Evolutionary conservation across 2,888 invertebrate genomes (phyloP).

Genomic region (Eilema depressum): DNA sequence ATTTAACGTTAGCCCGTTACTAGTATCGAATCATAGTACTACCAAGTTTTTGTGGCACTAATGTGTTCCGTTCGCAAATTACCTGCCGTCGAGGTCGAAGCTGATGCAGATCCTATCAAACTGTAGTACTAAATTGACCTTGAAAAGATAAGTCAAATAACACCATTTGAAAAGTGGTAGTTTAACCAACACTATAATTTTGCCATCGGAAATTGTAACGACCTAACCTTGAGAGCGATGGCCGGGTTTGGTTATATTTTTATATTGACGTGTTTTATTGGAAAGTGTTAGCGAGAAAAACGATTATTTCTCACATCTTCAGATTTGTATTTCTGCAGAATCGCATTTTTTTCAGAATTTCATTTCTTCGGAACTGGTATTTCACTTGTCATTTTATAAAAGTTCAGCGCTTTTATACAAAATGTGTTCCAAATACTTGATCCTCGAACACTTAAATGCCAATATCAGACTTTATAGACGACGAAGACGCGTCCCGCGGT

Average conservation of each 20-base stretch:
- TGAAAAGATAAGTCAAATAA: conserved; percentile 21
- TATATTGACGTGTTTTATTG: neutral
- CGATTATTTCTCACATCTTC: too few species aligned
- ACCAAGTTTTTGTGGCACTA: conserved; percentile 17
- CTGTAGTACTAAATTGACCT: conserved; percentile 19
- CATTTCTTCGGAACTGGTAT: too few species aligned
- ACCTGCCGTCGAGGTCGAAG: conserved; percentile 21
- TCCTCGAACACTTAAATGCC: too few species aligned
- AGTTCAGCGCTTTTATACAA: too few species aligned
- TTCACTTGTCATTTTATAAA: too few species aligned
- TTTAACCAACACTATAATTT: neutral
- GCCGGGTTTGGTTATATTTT: neutral
- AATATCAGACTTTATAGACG: too few species aligned
- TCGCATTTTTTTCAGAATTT: too few species aligned
- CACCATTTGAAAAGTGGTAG: conserved; percentile 3
- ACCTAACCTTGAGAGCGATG: neutral
- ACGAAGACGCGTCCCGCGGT: too few species aligned
- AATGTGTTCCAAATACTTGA: too few species aligned
- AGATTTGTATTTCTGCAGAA: too few species aligned
- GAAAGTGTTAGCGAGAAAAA: too few species aligned
- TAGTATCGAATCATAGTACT: conserved; percentile 20
- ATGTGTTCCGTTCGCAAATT: conserved; percentile 38
- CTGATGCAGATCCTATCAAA: conserved; percentile 22
- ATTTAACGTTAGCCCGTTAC: neutral
- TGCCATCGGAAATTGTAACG: neutral